Evolutionary conservation across 2,113 vertebrate species (phyloP).

Genomic region (Anguilla japonica): DNA sequence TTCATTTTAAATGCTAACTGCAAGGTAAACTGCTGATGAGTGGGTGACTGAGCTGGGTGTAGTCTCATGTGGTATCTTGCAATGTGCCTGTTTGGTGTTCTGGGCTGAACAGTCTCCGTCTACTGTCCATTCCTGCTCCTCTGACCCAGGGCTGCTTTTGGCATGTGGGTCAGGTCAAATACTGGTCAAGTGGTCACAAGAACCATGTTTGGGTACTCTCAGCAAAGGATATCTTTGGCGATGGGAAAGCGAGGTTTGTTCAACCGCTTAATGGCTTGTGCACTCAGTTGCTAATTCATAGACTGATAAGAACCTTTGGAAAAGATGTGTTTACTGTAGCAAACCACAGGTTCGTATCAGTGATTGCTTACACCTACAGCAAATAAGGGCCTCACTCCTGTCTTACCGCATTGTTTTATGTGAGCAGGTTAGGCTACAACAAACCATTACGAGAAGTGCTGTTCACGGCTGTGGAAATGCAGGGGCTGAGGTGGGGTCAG

Average conservation of each 20-base stretch:
- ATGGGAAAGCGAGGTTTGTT: neutral
- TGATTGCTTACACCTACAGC: too few relatives aligned
- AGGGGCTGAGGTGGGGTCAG: neutral
- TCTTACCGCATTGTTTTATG: neutral
- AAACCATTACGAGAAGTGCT: neutral
- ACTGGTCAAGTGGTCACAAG: neutral
- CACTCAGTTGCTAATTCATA: neutral
- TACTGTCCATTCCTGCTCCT: neutral
- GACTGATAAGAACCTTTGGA: too few relatives aligned
- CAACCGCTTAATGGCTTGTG: neutral
- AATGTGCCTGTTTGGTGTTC: neutral
- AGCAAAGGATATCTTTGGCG: neutral
- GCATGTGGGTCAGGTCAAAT: neutral
- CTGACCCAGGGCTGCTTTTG: neutral
- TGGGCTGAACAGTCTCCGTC: neutral
- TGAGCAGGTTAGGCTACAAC: neutral
- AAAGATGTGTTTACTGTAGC: too few relatives aligned
- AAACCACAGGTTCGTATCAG: too few relatives aligned
- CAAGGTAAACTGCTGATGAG: too few relatives aligned
- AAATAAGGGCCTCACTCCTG: too few relatives aligned
- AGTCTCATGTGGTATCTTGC: too few relatives aligned
- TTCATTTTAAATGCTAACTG: too few relatives aligned
- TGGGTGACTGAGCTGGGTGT: too few relatives aligned
- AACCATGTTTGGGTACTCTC: neutral
- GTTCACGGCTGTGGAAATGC: neutral